Conservation (phyloP, 1,140 invertebrate genomes). For the Drosophila nigromelanica region DNA sequence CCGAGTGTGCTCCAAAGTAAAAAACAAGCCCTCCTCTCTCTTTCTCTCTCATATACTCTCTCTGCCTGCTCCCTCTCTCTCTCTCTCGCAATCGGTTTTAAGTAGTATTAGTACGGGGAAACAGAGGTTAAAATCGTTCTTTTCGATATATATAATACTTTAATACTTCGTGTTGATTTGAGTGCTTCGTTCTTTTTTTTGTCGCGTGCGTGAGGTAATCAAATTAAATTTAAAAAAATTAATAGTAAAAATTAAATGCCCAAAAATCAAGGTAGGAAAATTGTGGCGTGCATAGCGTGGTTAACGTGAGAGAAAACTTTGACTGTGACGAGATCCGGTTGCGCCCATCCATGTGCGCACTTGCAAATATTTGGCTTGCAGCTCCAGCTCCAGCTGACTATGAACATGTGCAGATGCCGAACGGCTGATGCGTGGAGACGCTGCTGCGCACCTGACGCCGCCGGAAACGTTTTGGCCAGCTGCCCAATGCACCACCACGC, state of each 20-base stretch:
- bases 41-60: neutral
- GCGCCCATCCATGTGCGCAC: constrained; percentile 43
- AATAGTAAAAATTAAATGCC: constrained; percentile 6
- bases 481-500: constrained; percentile 27
- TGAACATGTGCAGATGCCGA: constrained; percentile 84
- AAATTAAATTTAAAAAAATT: constrained; percentile 18
- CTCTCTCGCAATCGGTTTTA: constrained; percentile 7
- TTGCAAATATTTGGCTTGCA: constrained; percentile 46
- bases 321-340: constrained; percentile 59
- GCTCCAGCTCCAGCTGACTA: constrained; percentile 71
- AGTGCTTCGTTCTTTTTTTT: constrained; percentile 34
- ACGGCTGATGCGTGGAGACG: constrained; percentile 78
- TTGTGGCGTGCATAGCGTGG: constrained; percentile 28
- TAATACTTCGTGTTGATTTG: constrained; percentile 38
- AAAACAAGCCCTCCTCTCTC: constrained; percentile 36
- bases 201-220: constrained; percentile 44
- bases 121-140: constrained; percentile 38
- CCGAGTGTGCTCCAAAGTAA: constrained; percentile 59
- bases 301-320: constrained; percentile 44
- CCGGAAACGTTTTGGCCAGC: constrained; percentile 61
- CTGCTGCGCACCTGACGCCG: constrained; percentile 76
- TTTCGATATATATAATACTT: constrained; percentile 25
- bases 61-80: constrained; percentile 2
- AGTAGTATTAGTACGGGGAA: constrained; percentile 50
- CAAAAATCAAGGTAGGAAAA: constrained; percentile 26